Evolutionary conservation across 2,797 vertebrate genomes (phyloP).

Genomic region (Hoplostethus atlanticus): DNA sequence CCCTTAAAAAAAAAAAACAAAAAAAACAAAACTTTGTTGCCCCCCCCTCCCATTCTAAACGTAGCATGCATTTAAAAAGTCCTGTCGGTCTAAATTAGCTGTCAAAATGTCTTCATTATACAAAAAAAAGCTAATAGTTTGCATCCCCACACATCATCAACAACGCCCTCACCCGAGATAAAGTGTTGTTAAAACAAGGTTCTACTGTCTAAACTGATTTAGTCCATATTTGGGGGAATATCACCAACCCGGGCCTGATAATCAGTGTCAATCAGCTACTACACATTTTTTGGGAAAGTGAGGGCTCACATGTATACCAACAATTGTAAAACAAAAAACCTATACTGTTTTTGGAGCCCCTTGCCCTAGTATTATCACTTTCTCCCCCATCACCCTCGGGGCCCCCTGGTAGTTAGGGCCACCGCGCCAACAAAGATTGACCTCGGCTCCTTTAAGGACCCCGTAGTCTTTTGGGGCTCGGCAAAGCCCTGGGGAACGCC

Average conservation of each 20-base stretch:
- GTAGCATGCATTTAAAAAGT: too few species aligned
- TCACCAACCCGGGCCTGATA: too few species aligned
- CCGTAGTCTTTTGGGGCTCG: conserved; percentile 95
- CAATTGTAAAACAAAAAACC: too few species aligned
- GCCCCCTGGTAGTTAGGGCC: conserved; percentile 99
- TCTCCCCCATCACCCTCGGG: conserved; percentile 98
- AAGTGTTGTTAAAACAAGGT: background rate
- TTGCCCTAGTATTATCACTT: conserved; percentile 81
- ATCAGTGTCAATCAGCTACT: too few species aligned
- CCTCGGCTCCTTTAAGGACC: conserved; percentile 94
- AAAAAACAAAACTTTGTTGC: too few species aligned
- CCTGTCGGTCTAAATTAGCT: too few species aligned
- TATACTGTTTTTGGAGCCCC: background rate
- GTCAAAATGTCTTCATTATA: too few species aligned
- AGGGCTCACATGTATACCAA: background rate
- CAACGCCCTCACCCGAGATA: background rate
- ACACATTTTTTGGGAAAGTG: background rate
- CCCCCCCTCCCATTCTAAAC: too few species aligned
- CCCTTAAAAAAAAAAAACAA: too few species aligned
- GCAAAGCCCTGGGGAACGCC: conserved; percentile 88
- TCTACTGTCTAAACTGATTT: background rate
- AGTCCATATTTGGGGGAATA: too few species aligned
- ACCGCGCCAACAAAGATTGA: conserved; percentile 97
- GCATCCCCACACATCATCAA: background rate
- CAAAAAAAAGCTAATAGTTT: too few species aligned